These are phyloP conservation scores for Ascaphus truei DNA, from an alignment of 2,113 vertebrate species.

Conservation along the genomic window DNA sequence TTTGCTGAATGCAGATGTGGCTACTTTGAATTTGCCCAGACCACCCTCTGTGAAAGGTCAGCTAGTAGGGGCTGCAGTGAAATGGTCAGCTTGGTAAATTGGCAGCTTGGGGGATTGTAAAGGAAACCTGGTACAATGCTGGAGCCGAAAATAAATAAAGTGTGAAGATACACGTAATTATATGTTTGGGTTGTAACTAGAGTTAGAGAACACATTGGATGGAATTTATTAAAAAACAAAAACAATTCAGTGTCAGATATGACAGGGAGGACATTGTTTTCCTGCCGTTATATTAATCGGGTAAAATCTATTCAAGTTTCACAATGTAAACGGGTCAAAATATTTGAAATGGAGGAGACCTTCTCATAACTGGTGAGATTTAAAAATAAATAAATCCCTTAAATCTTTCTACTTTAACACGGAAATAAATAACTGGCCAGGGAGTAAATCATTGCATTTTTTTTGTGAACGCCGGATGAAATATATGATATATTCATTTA, in stretches of 20 bases:
- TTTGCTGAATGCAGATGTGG: not conserved
- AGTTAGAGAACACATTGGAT: not conserved
- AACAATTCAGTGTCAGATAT: not conserved
- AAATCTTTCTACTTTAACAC: too few species aligned
- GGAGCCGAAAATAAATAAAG: conserved; percentile 9
- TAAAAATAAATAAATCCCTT: too few species aligned
- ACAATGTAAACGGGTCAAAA: too few species aligned
- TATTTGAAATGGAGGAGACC: too few species aligned
- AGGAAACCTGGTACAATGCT: conserved; percentile 1
- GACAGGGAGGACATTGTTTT: not conserved
- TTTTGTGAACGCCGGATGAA: too few species aligned
- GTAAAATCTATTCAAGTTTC: too few species aligned
- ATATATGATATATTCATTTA: too few species aligned
- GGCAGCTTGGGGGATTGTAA: not conserved
- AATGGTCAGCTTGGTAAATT: not conserved
- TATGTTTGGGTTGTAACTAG: not conserved
- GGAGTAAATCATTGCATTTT: too few species aligned
- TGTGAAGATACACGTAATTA: conserved; percentile 1
- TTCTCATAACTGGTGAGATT: too few species aligned
- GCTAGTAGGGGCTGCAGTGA: not conserved
- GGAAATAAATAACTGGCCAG: too few species aligned
- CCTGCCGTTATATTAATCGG: too few species aligned
- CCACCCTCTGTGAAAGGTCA: conserved; percentile 13
- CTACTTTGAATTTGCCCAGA: not conserved
- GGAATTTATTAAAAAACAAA: not conserved